Evolutionary conservation across 2,797 vertebrate species (phyloP).

Genomic region (Babyrousa celebensis): DNA sequence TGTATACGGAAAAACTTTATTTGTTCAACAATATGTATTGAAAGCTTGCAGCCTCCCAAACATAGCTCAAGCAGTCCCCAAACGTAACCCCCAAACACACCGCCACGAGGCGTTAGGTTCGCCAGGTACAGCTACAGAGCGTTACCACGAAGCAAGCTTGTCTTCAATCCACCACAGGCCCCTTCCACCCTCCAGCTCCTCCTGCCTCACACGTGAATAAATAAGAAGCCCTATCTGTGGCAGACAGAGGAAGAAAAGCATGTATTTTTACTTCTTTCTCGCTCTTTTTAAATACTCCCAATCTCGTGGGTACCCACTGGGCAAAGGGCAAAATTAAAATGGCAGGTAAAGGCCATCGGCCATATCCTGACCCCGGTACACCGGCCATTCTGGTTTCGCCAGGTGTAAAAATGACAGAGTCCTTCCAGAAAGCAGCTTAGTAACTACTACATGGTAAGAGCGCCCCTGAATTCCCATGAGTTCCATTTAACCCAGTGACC

Average conservation of each 20-base stretch:
- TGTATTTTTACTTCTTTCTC: background rate
- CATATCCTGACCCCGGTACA: background rate
- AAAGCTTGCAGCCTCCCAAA: background rate
- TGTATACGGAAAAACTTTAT: background rate
- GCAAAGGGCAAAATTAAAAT: background rate
- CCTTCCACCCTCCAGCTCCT: background rate
- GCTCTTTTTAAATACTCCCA: background rate
- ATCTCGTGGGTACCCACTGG: accelerated
- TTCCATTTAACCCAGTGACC: background rate
- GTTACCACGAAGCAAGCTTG: accelerated
- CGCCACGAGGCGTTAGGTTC: accelerated
- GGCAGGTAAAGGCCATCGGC: background rate
- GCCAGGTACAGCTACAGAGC: accelerated
- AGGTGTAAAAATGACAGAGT: background rate
- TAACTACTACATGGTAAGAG: accelerated
- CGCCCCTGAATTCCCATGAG: accelerated
- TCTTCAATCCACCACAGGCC: background rate
- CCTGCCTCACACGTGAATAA: accelerated
- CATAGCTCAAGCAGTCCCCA: accelerated
- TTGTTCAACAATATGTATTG: background rate
- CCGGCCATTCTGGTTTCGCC: accelerated
- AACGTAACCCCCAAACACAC: accelerated
- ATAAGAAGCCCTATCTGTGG: background rate
- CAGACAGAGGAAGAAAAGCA: background rate
- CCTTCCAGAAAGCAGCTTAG: background rate